Evolutionary conservation across 1,140 invertebrate genomes (phyloP), one percentile per base, ranked within the genome.

Genomic region (Magallana angulata): DNA sequence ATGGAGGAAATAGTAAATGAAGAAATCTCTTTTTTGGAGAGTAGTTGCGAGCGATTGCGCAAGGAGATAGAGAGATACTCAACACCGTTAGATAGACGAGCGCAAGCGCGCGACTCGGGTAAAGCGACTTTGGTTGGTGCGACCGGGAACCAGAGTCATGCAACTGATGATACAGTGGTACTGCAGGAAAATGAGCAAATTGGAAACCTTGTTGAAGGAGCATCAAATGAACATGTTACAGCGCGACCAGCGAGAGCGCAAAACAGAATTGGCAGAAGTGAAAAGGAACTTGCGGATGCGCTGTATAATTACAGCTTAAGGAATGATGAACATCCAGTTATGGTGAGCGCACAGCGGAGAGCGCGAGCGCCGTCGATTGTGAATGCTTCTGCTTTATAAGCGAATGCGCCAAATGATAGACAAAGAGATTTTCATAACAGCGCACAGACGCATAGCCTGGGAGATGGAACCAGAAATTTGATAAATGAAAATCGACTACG

Each of bases 141-240:
- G 14, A 64, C 12, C n/a, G 60, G 14, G n/a, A n/a, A 16, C 60
- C 60, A 64, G 60, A n/a, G 60, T 64, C 60, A 64, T 64, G 14
- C 14, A 64, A 12, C 60, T n/a, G 60, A 64, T 64, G 60, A 64
- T 64, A 64, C 60, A 64, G 60, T 64, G n/a, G n/a, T 64, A 64
- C 60, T 64, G n/a, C 60, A 64, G 14, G n/a, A n/a, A n/a, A 64
- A 64, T 64, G 60, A 64, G 60, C 60, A n/a, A 16, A 12, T 2
- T 16, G 60, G 14, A 64, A 6, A n/a, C 1, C 12, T n/a, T 6
- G n/a, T 64, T n/a, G 60, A 64, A 64, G n/a, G 14, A 16, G n/a
- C 9, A 16, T 16, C 14, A 12, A 64, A 12, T n/a, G 60, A 64
- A 6, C 60, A 64, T 64, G 14, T 64, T 64, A 64, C 14, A 64